A percentile compares a stretch with the other conserved stretches of the same genome.
These are phyloP conservation scores for Leptopterna dolabrata DNA, from an alignment of 2,888 invertebrate species.

Conservation along the genomic window DNA sequence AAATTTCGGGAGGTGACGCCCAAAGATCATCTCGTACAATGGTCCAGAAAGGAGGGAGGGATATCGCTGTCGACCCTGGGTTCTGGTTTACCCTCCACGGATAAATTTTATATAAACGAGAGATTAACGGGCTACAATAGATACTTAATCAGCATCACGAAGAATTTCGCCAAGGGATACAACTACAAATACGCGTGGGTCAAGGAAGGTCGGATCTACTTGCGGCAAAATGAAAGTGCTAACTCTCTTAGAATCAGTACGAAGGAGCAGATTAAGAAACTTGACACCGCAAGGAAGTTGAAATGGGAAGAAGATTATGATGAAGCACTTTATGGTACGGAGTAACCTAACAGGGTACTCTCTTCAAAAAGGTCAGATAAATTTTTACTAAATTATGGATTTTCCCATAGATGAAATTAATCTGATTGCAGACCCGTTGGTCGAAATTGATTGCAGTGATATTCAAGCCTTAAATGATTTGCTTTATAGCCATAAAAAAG, in stretches of 20 bases:
- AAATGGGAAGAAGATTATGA: not conserved
- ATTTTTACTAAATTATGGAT: not conserved
- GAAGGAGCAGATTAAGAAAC: not conserved
- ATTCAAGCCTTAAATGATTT: too few species aligned
- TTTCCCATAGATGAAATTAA: not conserved
- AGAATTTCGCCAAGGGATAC: slow-evolving; percentile 13
- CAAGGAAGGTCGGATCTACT: slow-evolving; percentile 2
- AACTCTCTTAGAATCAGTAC: not conserved
- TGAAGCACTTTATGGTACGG: not conserved
- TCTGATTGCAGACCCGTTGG: too few species aligned
- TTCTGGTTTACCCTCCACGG: not conserved
- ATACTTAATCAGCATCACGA: slow-evolving; percentile 9
- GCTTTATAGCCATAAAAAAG: not conserved
- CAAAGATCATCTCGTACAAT: not conserved
- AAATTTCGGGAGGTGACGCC: not conserved
- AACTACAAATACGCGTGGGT: not conserved
- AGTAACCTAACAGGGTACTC: too few species aligned
- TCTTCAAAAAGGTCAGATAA: not conserved
- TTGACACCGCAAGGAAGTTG: not conserved
- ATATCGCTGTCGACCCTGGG: not conserved
- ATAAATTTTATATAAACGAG: not conserved
- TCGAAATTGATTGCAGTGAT: too few species aligned
- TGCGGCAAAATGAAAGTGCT: not conserved
- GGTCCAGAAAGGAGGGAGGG: not conserved
- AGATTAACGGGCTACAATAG: not conserved